phyloP scores from a whole-genome alignment of 2,113 vertebrate species.

The Aegotheles bennettii region DNA sequence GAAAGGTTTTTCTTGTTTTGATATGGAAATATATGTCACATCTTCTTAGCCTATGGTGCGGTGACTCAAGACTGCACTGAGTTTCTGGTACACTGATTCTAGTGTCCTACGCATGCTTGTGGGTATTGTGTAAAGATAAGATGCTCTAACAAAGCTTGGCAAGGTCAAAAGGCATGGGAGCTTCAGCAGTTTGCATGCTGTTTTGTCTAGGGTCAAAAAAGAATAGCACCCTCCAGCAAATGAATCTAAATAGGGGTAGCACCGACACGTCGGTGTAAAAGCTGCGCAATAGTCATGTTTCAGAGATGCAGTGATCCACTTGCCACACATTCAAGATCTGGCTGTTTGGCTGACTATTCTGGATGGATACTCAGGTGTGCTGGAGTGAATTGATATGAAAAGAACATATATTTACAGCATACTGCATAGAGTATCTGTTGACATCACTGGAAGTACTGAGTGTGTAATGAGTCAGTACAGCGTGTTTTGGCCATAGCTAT shows the following conservation, averaged over 20 bases:
- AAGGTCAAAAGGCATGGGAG: constrained; percentile 67
- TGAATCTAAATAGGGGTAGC: background rate
- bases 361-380: background rate
- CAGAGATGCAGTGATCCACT: background rate
- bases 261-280: background rate
- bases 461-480: background rate
- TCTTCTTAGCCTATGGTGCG: constrained; percentile 63
- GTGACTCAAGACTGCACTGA: constrained; percentile 53
- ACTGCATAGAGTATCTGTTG: background rate
- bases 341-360: background rate
- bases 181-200: constrained; percentile 4
- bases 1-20: constrained; percentile 69
- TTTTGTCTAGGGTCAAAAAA: constrained; percentile 24
- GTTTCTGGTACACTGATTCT: constrained; percentile 53
- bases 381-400: background rate
- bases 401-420: background rate
- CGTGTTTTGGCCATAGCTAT: background rate
- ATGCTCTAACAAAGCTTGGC: constrained; percentile 55
- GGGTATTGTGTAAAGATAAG: constrained; percentile 60
- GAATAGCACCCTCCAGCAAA: constrained; percentile 5
- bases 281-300: background rate
- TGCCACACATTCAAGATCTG: background rate
- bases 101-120: constrained; percentile 43
- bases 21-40: constrained; percentile 70
- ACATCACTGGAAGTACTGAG: background rate